Conservation (phyloP, 2,113 vertebrate species). For the Gorilla gorilla region DNA sequence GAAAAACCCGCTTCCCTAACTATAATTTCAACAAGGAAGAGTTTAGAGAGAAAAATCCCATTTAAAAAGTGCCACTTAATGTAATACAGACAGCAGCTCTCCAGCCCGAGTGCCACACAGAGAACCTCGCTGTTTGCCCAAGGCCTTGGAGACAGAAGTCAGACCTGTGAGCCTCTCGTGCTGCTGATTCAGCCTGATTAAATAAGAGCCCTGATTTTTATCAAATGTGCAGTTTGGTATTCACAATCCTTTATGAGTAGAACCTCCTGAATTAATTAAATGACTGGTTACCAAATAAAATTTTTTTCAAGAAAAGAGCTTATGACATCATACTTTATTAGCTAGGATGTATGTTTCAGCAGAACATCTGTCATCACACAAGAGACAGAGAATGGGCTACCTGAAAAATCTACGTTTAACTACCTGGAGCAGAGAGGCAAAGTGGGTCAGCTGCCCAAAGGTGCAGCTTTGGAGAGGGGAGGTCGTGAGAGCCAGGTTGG, state of each 20-base stretch:
- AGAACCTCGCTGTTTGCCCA: background rate
- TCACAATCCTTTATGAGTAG: background rate
- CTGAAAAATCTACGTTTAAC: background rate
- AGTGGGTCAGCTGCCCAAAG: background rate
- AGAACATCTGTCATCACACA: background rate
- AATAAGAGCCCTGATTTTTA: conserved; percentile 9
- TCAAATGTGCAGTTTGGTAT: background rate
- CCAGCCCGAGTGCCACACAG: fast-evolving
- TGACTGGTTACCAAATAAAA: background rate
- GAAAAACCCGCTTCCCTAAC: background rate
- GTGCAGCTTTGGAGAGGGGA: too few species aligned
- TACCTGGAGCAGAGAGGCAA: fast-evolving
- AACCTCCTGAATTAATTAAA: conserved; percentile 26
- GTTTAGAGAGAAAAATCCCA: background rate
- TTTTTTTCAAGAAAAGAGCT: background rate
- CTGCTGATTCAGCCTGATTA: background rate
- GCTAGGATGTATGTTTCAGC: background rate
- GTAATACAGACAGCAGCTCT: background rate
- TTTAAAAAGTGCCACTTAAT: background rate
- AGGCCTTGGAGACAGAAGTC: background rate
- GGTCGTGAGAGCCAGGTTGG: background rate
- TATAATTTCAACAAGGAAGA: background rate
- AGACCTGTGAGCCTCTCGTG: background rate
- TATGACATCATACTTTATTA: background rate
- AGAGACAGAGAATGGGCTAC: background rate